Evolutionary conservation across 2,888 invertebrate genomes (phyloP).

Genomic region (Adineta ricciae): DNA sequence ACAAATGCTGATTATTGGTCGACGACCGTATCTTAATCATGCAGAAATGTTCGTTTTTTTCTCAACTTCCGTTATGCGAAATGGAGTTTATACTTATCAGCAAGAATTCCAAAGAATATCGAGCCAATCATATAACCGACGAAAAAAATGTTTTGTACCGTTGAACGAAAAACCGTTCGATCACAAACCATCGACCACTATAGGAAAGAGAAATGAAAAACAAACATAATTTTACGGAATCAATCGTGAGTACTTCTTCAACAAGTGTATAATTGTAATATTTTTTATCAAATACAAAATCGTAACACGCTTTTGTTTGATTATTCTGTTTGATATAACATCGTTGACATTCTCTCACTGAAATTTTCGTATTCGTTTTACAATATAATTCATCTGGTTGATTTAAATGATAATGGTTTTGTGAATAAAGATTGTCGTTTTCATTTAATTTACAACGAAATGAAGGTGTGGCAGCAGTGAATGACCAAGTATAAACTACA

Average conservation of each 20-base stretch:
- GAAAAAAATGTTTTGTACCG: background rate
- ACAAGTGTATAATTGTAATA: background rate
- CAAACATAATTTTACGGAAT: background rate
- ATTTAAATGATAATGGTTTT: background rate
- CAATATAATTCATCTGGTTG: background rate
- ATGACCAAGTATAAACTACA: too few species aligned
- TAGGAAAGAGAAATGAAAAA: background rate
- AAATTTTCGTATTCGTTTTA: background rate
- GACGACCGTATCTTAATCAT: background rate
- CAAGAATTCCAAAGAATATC: background rate
- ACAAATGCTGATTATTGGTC: background rate
- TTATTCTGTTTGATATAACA: background rate
- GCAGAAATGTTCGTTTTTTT: background rate
- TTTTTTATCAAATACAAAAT: background rate
- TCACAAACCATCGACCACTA: constrained; percentile 13
- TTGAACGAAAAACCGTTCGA: background rate
- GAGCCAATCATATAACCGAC: too few species aligned
- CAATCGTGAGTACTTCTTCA: background rate
- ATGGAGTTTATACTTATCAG: background rate
- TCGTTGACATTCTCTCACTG: constrained; percentile 1
- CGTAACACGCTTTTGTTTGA: background rate
- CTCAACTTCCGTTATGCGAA: background rate
- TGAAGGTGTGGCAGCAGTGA: too few species aligned
- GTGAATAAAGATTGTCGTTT: too few species aligned
- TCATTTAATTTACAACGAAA: too few species aligned